Evolutionary conservation across 1,140 invertebrate genomes (phyloP).

Genomic region (Dinothrombium tinctorium): DNA sequence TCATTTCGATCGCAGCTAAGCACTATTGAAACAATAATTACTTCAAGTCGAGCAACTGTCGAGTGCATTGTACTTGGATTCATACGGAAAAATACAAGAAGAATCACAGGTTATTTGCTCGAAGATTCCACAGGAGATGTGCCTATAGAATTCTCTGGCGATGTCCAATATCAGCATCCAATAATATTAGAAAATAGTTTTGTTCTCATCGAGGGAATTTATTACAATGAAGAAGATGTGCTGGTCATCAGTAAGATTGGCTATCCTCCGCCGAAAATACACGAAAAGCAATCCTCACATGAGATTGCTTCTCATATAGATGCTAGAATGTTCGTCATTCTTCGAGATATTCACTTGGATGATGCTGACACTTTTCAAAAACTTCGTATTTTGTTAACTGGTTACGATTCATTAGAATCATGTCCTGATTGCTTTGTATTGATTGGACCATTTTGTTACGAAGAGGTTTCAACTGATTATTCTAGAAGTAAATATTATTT

Average conservation of each 20-base stretch:
- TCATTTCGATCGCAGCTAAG: constrained; percentile 5
- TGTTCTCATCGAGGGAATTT: constrained; percentile 8
- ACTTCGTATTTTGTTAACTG: constrained; percentile 8
- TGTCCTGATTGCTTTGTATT: constrained; percentile 8
- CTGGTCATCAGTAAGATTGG: constrained; percentile 7
- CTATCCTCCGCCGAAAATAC: neutral
- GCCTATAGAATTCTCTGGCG: neutral
- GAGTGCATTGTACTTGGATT: constrained; percentile 10
- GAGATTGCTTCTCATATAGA: neutral
- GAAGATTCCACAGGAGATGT: constrained; percentile 7
- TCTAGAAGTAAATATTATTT: constrained; percentile 4
- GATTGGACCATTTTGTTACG: constrained; percentile 6
- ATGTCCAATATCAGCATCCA: neutral
- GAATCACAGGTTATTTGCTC: constrained; percentile 5
- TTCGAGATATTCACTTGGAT: constrained; percentile 10
- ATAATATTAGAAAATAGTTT: constrained; percentile 4
- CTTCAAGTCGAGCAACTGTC: neutral
- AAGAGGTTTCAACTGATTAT: neutral
- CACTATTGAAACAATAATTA: constrained; percentile 4
- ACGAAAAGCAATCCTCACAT: neutral
- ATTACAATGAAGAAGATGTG: neutral
- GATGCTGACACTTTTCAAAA: constrained; percentile 1
- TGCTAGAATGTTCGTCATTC: constrained; percentile 5
- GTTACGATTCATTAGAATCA: constrained; percentile 4
- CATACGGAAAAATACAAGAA: constrained; percentile 1